Evolutionary conservation across 2,888 invertebrate species (phyloP).

Genomic region (Brachypalpus laphriformis): DNA sequence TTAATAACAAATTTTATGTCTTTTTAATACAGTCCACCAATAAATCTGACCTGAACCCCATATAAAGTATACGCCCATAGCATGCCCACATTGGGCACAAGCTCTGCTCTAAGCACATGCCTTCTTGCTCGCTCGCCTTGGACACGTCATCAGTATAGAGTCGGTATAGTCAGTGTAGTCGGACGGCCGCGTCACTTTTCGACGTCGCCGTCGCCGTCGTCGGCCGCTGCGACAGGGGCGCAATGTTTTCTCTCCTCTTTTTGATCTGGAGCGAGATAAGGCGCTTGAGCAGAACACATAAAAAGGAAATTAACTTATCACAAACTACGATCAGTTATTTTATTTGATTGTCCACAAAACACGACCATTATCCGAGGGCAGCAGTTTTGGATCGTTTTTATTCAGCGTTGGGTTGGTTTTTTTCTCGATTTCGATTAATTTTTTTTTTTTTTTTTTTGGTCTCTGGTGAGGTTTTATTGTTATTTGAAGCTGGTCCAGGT

Average conservation of each 20-base stretch:
- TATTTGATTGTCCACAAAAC: conserved; percentile 83
- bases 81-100: conserved; percentile 66
- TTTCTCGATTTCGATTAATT: conserved; percentile 27
- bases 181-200: conserved; percentile 46
- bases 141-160: conserved; percentile 15
- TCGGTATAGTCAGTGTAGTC: conserved; percentile 38
- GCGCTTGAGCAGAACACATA: conserved; percentile 80
- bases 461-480: conserved; percentile 51
- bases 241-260: conserved; percentile 73
- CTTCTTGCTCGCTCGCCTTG: conserved; percentile 42
- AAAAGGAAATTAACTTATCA: conserved; percentile 83
- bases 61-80: conserved; percentile 71
- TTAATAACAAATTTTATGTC: conserved; percentile 74
- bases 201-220: too few relatives aligned
- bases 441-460: neutral
- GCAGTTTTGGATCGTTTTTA: conserved; percentile 73
- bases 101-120: conserved; percentile 35
- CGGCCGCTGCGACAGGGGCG: conserved; percentile 64
- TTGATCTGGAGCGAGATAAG: conserved; percentile 76
- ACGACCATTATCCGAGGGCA: conserved; percentile 81
- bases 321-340: conserved; percentile 83
- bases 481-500: conserved; percentile 61
- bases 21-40: conserved; percentile 72
- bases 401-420: conserved; percentile 40
- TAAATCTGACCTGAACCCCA: conserved; percentile 66